Evolutionary conservation across 1,140 invertebrate species (phyloP).

Genomic region (Macrobrachium nipponense): DNA sequence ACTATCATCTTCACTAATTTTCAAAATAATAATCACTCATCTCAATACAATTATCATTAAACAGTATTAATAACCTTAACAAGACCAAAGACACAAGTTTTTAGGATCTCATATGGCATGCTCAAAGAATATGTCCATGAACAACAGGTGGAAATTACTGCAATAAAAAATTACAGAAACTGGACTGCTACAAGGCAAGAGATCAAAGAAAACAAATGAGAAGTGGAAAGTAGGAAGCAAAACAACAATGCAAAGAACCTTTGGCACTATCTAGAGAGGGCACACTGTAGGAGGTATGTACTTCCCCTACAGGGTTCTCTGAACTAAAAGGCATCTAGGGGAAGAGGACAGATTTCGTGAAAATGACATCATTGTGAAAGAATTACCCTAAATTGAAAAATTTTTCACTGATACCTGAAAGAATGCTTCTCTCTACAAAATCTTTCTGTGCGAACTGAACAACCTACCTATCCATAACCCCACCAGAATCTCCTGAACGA

Average conservation of each 20-base stretch:
- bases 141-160: neutral
- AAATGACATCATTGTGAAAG: neutral
- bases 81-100: too few species aligned
- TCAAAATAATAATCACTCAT: too few species aligned
- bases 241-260: neutral
- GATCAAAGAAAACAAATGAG: neutral
- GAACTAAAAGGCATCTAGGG: too few species aligned
- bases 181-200: neutral
- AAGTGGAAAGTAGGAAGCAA: neutral
- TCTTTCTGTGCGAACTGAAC: neutral
- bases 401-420: neutral
- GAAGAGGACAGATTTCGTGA: neutral
- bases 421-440: neutral
- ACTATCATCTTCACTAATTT: too few species aligned
- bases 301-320: too few species aligned
- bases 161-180: neutral
- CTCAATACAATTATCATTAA: too few species aligned
- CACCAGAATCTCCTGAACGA: slow-evolving; percentile 90
- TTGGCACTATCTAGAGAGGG: neutral
- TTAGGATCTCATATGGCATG: neutral
- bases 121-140: neutral
- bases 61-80: too few species aligned
- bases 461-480: slow-evolving; percentile 86
- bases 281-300: neutral
- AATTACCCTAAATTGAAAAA: neutral